Evolutionary conservation across 2,113 vertebrate species (phyloP).

Genomic region (Thalassoma bifasciatum): DNA sequence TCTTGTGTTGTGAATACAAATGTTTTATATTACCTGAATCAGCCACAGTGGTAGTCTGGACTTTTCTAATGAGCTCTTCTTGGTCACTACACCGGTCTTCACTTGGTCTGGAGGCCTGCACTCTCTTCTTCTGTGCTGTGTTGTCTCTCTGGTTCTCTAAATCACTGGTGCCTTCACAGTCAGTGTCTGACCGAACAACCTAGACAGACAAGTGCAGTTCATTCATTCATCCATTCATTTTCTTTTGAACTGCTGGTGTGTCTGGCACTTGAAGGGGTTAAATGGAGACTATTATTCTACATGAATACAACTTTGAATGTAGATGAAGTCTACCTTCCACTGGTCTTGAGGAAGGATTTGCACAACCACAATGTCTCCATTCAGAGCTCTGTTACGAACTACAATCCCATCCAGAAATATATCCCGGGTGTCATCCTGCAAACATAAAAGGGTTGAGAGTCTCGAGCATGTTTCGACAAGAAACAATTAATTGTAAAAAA

Average conservation of each 20-base stretch:
- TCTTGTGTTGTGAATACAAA: too few relatives aligned
- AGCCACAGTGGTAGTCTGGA: conserved; percentile 47
- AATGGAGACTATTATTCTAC: neutral
- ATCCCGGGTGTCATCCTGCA: conserved; percentile 89
- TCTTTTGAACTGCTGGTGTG: neutral
- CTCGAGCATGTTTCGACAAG: neutral
- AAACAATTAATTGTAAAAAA: too few relatives aligned
- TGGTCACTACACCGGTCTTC: conserved; percentile 82
- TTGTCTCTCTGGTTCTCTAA: conserved; percentile 54
- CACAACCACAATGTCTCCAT: conserved; percentile 93
- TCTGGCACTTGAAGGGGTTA: neutral
- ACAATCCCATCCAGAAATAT: conserved; percentile 95
- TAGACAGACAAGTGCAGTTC: conserved; percentile 63
- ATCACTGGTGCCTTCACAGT: conserved; percentile 83
- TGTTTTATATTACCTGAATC: conserved; percentile 55
- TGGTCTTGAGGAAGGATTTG: conserved; percentile 91
- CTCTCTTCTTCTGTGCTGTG: conserved; percentile 44
- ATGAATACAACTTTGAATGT: neutral
- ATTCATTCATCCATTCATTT: conserved; percentile 7
- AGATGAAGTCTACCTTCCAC: conserved; percentile 89
- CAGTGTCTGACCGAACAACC: conserved; percentile 88
- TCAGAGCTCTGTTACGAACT: conserved; percentile 94
- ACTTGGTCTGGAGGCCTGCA: conserved; percentile 67
- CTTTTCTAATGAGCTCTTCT: conserved; percentile 59
- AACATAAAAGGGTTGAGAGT: conserved; percentile 18